Evolutionary conservation across 1,140 invertebrate genomes (phyloP).

Genomic region (Xylocopa sonorina): DNA sequence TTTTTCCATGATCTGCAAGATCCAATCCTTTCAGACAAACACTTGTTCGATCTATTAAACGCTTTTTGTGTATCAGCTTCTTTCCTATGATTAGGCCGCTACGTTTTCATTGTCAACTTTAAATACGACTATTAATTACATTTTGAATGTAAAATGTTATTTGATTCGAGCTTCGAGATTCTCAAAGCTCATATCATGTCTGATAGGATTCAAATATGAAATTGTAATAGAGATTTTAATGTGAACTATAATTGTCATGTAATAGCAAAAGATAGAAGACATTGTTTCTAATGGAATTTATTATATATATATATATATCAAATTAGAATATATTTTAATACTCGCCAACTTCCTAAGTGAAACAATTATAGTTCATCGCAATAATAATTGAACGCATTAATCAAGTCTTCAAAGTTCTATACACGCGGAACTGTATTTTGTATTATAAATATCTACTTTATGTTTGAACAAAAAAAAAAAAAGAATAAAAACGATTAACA

Average conservation of each 20-base stretch:
- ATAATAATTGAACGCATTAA: conserved; percentile 1
- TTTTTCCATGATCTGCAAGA: background rate
- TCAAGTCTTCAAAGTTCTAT: conserved; percentile 26
- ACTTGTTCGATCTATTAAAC: background rate
- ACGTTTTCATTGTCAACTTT: background rate
- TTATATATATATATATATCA: background rate
- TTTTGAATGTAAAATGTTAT: background rate
- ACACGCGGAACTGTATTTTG: conserved; percentile 28
- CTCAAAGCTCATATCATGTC: background rate
- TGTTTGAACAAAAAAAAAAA: conserved; percentile 15
- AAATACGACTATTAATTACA: background rate
- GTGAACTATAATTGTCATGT: background rate
- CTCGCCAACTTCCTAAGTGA: background rate
- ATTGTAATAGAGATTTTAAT: conserved; percentile 6
- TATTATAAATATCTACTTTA: conserved; percentile 35
- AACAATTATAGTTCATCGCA: background rate
- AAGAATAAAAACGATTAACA: conserved; percentile 23
- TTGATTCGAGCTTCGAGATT: background rate
- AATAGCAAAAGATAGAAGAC: background rate
- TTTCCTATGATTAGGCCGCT: background rate
- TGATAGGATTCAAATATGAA: background rate
- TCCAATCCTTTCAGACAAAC: background rate
- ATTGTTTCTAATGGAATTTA: background rate
- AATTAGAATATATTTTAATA: background rate
- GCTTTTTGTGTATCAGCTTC: background rate